Base-by-base conservation (phyloP, 2,113 vertebrate species). In the Microtus pennsylvanicus region DNA sequence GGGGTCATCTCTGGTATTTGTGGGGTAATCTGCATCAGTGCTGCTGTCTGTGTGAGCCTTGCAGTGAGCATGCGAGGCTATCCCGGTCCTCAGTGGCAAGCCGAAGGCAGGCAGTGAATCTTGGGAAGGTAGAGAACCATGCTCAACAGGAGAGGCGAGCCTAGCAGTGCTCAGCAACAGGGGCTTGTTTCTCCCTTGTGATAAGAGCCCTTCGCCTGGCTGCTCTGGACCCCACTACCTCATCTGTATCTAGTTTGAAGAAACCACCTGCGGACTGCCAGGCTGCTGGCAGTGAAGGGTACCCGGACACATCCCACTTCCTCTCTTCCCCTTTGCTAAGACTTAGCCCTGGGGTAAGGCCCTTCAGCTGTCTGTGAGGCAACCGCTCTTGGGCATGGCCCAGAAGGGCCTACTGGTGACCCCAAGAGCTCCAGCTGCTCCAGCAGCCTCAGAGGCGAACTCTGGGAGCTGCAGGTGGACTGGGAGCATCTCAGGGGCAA, bases 241-340 rank as follows among this genome's bases (percentile, higher is more conserved):
- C 8, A 55, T 11, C n/a, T 35, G 9, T 11, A 13, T 35, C 75
- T 14, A n/a, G 17, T 5, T 3, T 9, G 50, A 61, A 69, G 13
- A 65, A 42, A 13, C 9, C 5, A 2, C 11, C 9, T 10, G 26
- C 17, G 3, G 47, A 30, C 4, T 33, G 38, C 2, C 4, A 1
- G 3, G 38, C 21, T 5, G 1, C 3, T 38, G 75, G 38, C 35
- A 1, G 4, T 13, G 14, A 87, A 50, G 75, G 47, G 13, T 14
- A 14, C 5, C 21, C 1, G 38, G 42, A 30, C 38, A 12, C 3
- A 7, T 16, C 2, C 7, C 13, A 10, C 2, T 13, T 28, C 61
- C 26, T 52, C 28, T 61, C 7, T 8, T 8, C 35, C 24, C 12
- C 1, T 8, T 58, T 45, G 89, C 91, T 2, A 9, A 52, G 24